phyloP scores from a whole-genome alignment of 2,113 vertebrate genomes.

The Gila orcuttii region DNA sequence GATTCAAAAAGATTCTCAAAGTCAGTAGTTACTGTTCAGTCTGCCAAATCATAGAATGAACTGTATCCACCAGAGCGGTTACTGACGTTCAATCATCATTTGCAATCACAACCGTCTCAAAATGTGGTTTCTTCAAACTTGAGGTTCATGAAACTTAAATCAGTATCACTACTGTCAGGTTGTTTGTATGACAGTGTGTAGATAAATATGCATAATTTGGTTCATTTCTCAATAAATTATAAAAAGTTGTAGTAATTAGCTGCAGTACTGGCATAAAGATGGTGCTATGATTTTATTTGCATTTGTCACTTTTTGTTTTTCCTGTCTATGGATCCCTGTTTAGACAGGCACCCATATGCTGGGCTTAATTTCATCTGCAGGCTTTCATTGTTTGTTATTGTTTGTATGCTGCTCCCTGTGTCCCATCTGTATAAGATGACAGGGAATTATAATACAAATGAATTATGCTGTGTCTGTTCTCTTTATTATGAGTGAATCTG shows the following conservation, averaged over 20 bases:
- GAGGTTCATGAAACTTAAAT: no score
- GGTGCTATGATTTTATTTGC: neutral
- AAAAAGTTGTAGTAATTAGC: neutral
- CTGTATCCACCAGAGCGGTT: no score
- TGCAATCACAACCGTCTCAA: no score
- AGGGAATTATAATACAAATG: slow-evolving; percentile 5
- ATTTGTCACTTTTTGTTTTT: neutral
- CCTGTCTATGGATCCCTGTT: slow-evolving; percentile 7
- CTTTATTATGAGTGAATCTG: slow-evolving; percentile 3
- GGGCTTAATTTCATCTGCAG: slow-evolving; percentile 2
- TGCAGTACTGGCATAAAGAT: neutral
- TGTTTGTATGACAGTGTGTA: neutral
- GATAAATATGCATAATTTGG: neutral
- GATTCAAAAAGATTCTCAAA: no score
- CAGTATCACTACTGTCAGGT: neutral
- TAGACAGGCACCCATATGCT: slow-evolving; percentile 9
- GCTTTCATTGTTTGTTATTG: slow-evolving; percentile 13
- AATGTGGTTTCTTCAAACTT: no score
- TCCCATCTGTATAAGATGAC: slow-evolving; percentile 29
- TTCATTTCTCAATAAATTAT: neutral
- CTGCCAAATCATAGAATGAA: no score
- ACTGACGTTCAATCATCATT: no score
- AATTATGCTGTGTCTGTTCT: slow-evolving; percentile 15
- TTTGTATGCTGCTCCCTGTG: neutral
- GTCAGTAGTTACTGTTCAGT: no score